A percentile compares a stretch with the other conserved stretches of the same genome.
These are phyloP conservation scores for Larimichthys crocea DNA, from an alignment of 2,113 vertebrate species.

Conservation along the genomic window DNA sequence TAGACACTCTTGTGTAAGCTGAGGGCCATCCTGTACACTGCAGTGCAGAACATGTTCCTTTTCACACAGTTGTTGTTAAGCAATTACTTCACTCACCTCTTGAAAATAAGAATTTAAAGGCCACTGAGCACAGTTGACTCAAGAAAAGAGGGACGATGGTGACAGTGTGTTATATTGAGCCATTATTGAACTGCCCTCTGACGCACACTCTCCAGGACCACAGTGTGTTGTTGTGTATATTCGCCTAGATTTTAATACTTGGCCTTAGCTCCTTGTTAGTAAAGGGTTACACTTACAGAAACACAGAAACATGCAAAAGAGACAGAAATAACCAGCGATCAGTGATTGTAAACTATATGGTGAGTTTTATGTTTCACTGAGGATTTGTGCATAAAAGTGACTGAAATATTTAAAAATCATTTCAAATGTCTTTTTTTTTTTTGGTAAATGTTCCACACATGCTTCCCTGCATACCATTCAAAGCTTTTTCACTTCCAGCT, in stretches of 20 bases:
- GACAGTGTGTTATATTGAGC: constrained; percentile 40
- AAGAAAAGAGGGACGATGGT: constrained; percentile 23
- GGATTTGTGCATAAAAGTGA: background rate
- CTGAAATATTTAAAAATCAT: background rate
- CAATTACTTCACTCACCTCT: constrained; percentile 24
- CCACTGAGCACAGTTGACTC: background rate
- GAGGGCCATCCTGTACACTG: constrained; percentile 16
- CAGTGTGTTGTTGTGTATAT: background rate
- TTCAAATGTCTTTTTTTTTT: background rate
- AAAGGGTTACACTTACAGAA: background rate
- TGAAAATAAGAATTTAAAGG: constrained; percentile 41
- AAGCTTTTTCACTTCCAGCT: background rate
- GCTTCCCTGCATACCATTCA: background rate
- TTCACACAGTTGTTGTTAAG: constrained; percentile 32
- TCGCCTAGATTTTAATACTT: background rate
- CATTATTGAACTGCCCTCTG: constrained; percentile 43
- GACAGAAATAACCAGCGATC: background rate
- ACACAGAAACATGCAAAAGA: too few relatives aligned
- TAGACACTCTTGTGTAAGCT: background rate
- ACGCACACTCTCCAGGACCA: constrained; percentile 32
- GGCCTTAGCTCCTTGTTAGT: background rate
- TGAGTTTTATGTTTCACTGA: background rate
- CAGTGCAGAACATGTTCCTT: background rate
- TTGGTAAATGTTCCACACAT: background rate
- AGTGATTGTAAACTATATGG: background rate